A percentile compares a stretch with the other conserved stretches of the same genome.
Conservation (phyloP, 35 echinoderm and acorn worm species). For the Stichopus chloronotus region DNA sequence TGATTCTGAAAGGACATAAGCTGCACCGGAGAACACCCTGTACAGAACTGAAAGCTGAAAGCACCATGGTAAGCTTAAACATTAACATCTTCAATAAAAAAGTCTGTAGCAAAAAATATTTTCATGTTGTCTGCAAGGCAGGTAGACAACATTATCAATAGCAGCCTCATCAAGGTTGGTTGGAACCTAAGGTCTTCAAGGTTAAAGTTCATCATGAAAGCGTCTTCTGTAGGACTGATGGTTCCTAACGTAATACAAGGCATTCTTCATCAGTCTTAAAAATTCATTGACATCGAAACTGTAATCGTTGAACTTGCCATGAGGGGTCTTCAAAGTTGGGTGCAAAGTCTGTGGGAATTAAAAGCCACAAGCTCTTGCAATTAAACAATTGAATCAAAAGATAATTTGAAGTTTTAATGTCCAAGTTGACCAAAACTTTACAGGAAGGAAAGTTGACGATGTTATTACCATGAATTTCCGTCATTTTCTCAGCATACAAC, state of each 20-base stretch:
- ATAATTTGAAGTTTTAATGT: neutral
- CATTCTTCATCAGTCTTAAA: constrained; percentile 72
- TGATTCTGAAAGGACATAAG: no score
- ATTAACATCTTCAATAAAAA: neutral
- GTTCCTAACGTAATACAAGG: constrained; percentile 63
- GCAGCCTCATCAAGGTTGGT: no score
- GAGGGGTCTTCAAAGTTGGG: constrained; percentile 62
- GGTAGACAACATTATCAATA: no score
- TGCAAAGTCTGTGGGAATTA: constrained; percentile 61
- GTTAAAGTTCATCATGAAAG: constrained; percentile 78
- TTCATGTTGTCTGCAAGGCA: no score
- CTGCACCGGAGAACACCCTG: no score
- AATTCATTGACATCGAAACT: constrained; percentile 77
- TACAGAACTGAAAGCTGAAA: neutral
- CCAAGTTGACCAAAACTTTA: neutral
- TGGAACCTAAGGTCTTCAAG: neutral
- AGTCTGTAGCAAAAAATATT: no score
- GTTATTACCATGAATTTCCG: no score
- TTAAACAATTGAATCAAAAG: neutral
- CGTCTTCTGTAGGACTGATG: constrained; percentile 47
- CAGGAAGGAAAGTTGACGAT: neutral
- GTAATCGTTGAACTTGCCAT: constrained; percentile 85
- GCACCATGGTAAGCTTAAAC: neutral
- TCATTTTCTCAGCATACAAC: no score
- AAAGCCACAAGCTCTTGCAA: neutral